Conservation (phyloP, 1,140 invertebrate species). For the Achatina immaculata region DNA sequence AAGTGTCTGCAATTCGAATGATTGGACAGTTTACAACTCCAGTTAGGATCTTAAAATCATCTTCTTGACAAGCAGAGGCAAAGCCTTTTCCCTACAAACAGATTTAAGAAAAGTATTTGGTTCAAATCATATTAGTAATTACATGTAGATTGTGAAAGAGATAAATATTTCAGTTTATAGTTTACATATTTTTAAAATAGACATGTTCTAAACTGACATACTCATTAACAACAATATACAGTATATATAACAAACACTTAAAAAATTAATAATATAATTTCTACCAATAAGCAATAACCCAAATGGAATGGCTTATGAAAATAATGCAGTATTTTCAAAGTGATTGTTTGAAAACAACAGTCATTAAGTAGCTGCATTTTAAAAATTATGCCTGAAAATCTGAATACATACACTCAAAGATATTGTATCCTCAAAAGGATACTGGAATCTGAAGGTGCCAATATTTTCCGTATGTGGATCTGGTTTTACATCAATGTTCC, state of each 20-base stretch:
- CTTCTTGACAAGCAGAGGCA: neutral
- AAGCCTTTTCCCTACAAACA: neutral
- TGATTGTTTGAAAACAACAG: no score
- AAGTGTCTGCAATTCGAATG: neutral
- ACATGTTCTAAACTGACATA: no score
- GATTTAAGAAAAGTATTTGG: neutral
- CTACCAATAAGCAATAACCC: neutral
- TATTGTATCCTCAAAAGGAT: conserved; percentile 35
- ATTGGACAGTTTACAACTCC: conserved; percentile 15
- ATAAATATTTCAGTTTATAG: no score
- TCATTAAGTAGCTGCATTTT: no score
- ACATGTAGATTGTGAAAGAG: no score
- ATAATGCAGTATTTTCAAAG: no score
- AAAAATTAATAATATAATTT: neutral
- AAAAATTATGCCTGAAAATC: neutral
- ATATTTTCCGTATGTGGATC: conserved; percentile 17
- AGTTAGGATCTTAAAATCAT: conserved; percentile 1
- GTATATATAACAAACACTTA: no score
- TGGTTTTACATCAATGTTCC: conserved; percentile 1
- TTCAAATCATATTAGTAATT: no score
- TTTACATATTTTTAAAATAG: no score
- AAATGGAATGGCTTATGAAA: neutral
- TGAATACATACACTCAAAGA: conserved; percentile 9
- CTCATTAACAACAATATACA: no score
- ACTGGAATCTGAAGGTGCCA: conserved; percentile 33